Base-by-base conservation (phyloP, 2,113 vertebrate genomes). In the Argyrosomus japonicus region DNA sequence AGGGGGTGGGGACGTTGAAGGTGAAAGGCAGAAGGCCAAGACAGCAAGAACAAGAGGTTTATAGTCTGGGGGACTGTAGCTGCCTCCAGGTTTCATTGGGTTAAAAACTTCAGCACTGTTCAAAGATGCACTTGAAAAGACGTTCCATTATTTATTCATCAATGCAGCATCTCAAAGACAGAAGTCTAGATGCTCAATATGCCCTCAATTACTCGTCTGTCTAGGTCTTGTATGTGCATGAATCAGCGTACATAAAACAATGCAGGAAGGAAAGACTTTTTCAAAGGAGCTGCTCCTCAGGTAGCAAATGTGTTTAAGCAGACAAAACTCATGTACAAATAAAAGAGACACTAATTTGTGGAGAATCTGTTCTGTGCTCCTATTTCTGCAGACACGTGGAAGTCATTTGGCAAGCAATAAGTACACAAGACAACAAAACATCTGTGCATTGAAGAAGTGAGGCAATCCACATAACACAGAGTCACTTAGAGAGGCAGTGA, bases 111-210 rank as follows among this genome's bases (percentile, higher is more conserved):
- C 77, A 79, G 75, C 80, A 57, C 88, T 62, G 71, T 92, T 93
- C 89, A 89, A 89, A 92, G 87, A 87, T 81, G 74, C 83, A 87
- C 89, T 92, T 93, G 85, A 93, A 94, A 93, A 89, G 86, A 84
- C 36, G 67, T 45, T 5, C 51, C 75, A 93, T 93, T 86, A 93
- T 83, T 93, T 93, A 93, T 92, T 93, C 92, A 93, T 93, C 86
- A 82, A 67, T 68, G 87, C 80, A 63, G 90, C 81, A 68, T 87
- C 78, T 89, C 80, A 75, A 53, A 81, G 84, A 90, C 83, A 68
- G 47, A 83, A 91, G 87, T 64, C 1, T 62, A 79, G 86, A 75
- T 85, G 67, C 82, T 89, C 82, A 75, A 84, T 80, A 79, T 61
- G 75, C 73, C 86, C 85, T 89, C 89, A 84, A 78, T 86, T 89